Evolutionary conservation across 2,888 invertebrate genomes (phyloP).

Genomic region (Eledona agricola): DNA sequence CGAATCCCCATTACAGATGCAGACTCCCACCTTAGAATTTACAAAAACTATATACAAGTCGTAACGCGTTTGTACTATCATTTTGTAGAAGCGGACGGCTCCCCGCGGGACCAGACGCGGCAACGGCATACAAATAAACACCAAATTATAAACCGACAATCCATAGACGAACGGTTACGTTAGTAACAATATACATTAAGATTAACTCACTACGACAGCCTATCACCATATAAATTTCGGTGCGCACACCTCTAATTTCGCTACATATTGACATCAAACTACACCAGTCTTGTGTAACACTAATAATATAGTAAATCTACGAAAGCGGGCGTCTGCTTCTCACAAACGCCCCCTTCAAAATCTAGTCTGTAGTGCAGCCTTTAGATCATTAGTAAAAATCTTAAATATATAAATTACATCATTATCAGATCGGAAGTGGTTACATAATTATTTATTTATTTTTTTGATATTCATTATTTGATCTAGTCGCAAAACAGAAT

Average conservation of each 20-base stretch:
- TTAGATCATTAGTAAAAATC: conserved; percentile 57
- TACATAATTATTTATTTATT: too few relatives aligned
- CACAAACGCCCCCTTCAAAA: conserved; percentile 27
- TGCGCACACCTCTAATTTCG: conserved; percentile 54
- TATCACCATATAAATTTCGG: conserved; percentile 59
- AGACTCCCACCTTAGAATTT: conserved; percentile 12
- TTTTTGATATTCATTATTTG: conserved; percentile 38
- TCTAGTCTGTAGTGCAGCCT: conserved; percentile 60
- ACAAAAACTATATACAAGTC: conserved; percentile 23
- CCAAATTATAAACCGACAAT: conserved; percentile 50
- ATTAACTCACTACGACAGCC: conserved; percentile 54
- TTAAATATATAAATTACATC: conserved; percentile 53
- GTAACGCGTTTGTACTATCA: conserved; percentile 33
- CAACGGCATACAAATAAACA: conserved; percentile 26
- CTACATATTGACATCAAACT: conserved; percentile 62
- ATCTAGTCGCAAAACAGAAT: conserved; percentile 38
- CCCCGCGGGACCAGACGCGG: conserved; percentile 1
- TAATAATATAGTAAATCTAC: conserved; percentile 55
- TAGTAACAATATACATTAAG: conserved; percentile 53
- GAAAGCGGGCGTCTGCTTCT: conserved; percentile 15
- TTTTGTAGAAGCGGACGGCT: conserved; percentile 21
- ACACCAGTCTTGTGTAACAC: conserved; percentile 63
- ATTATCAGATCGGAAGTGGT: conserved; percentile 50
- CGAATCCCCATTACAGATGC: conserved; percentile 18
- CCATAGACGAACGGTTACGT: conserved; percentile 49